Base-by-base conservation (phyloP, 2,888 invertebrate genomes). In the Elmis aenea region DNA sequence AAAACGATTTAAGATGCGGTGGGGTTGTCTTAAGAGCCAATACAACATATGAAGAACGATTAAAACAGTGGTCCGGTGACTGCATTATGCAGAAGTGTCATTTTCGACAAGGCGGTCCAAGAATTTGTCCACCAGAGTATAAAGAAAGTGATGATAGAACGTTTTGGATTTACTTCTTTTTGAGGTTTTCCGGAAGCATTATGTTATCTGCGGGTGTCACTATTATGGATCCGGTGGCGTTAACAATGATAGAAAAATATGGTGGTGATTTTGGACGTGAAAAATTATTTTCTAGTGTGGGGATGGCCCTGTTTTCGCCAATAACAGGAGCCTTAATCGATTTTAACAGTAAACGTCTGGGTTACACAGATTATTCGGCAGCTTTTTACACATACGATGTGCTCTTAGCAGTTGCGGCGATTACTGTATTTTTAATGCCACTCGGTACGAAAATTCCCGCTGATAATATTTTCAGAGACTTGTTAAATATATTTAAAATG, bases 151-250 rank as follows among this genome's bases (percentile, higher is more conserved):
- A 83, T 46, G 83, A 83, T 57, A 78, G 75, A 50, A 79, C 84
- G 2, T 91, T 91, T 61, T 89, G 87, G 78, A 75, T 85, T 41
- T 91, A 92, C 61, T 88, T 91, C 61, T 67, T 81, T 33, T 58
- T 91, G 42, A 72, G 89, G 58, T 83, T 91, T 50, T 69, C 88
- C 52, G 89, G 84, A 1, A 87, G 85, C 15, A 82, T 87, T 3
- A 84, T 85, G 77, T 71, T 86, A 58, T 82, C 85, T 3, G 88
- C 88, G 14, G 84, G 86, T n/a, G 85, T 89, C 1, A 87, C 87
- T 6, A 83, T 92, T 34, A 82, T 90, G 79, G 91, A 92, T 67
- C 89, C 91, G 0, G 87, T 90, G 45, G 86, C 89, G 0, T 69
- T 91, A 43, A 85, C 84, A 6, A 83, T 88, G 78, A 85, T 91